These are phyloP conservation scores for Ploceus nigricollis DNA, from an alignment of 2,113 vertebrate genomes.

Conservation along the genomic window DNA sequence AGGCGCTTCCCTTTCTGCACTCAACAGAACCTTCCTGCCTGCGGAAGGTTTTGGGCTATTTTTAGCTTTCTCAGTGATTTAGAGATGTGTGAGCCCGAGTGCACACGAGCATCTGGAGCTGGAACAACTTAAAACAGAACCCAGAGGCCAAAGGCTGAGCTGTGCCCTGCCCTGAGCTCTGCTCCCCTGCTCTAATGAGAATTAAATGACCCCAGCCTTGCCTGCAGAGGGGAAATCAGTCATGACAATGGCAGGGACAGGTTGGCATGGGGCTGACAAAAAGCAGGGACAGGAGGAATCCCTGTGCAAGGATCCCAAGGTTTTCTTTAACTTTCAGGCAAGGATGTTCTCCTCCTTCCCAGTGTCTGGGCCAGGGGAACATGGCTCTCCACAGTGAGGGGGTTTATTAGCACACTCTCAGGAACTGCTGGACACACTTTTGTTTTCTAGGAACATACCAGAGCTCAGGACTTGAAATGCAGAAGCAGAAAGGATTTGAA, in stretches of 20 bases:
- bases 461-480: background rate
- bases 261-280: background rate
- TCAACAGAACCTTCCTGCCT: background rate
- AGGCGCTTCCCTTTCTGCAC: background rate
- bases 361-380: fast-evolving
- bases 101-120: no score
- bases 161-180: background rate
- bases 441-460: background rate
- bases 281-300: background rate
- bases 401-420: background rate
- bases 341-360: background rate
- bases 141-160: background rate
- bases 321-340: background rate
- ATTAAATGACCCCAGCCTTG: background rate
- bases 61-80: background rate
- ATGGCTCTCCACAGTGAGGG: fast-evolving
- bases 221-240: background rate
- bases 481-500: background rate
- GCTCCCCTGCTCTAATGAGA: background rate
- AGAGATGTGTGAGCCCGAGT: background rate
- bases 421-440: background rate
- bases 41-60: background rate
- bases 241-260: fast-evolving
- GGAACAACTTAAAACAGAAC: background rate
- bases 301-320: fast-evolving